These are phyloP conservation scores for Rhagologus leucostigma DNA, from an alignment of 2,113 vertebrate genomes.

Conservation along the genomic window DNA sequence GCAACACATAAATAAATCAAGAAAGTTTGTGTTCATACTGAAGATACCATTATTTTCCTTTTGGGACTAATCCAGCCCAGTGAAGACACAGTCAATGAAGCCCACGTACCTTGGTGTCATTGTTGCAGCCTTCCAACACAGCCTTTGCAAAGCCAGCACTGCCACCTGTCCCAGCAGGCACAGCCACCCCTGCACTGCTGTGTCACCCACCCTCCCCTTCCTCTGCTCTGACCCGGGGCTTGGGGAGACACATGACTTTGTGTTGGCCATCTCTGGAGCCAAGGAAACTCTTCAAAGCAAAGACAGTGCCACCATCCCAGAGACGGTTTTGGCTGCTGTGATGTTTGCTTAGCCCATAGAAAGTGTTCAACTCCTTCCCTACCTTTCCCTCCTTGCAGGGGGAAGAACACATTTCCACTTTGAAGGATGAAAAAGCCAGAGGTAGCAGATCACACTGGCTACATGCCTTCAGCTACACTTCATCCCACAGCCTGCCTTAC, in stretches of 20 bases:
- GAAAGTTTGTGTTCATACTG: neutral
- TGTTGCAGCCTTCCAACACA: neutral
- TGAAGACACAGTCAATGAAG: neutral
- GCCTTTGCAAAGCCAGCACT: neutral
- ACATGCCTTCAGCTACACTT: neutral
- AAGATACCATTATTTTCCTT: neutral
- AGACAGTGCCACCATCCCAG: neutral
- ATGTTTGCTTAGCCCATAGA: neutral
- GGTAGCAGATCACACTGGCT: neutral
- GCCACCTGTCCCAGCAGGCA: neutral
- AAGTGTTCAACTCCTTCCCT: neutral
- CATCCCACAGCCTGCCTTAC: constrained; percentile 71
- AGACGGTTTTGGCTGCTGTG: neutral
- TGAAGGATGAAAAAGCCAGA: neutral
- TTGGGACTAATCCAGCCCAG: neutral
- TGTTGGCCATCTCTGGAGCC: neutral
- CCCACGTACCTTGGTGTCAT: neutral
- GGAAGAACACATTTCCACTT: neutral
- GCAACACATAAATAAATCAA: neutral
- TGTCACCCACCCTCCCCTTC: neutral
- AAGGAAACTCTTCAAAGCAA: neutral
- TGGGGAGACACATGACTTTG: accelerated
- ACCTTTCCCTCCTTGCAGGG: neutral
- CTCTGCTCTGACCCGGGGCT: neutral
- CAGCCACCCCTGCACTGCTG: neutral